Conservation (phyloP, 2,888 invertebrate genomes). For the Allacma fusca region DNA sequence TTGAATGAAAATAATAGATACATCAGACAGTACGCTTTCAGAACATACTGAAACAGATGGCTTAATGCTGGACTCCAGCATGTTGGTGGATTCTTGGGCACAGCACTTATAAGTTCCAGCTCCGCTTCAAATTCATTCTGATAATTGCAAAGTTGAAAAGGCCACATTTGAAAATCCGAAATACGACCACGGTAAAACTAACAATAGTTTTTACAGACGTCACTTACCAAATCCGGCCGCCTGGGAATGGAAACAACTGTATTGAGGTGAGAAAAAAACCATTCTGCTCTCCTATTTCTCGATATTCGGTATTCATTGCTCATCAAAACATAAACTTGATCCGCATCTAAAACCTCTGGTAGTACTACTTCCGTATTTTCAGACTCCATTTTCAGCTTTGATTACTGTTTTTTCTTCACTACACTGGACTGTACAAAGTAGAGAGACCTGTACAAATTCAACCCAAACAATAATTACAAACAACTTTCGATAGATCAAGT, state of each 20-base stretch:
- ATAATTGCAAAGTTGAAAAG: conserved; percentile 7
- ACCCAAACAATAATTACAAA: too few relatives aligned
- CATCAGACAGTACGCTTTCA: too few relatives aligned
- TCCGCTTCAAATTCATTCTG: conserved; percentile 64
- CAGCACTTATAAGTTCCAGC: conserved; percentile 72
- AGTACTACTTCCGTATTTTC: conserved; percentile 6
- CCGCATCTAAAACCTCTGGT: conserved; percentile 68
- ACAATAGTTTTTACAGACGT: neutral
- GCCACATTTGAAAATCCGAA: neutral
- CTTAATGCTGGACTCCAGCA: conserved; percentile 67
- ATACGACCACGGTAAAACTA: neutral
- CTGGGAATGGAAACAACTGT: conserved; percentile 68
- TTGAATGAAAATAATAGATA: too few relatives aligned
- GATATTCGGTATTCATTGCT: conserved; percentile 77
- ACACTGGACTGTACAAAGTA: too few relatives aligned
- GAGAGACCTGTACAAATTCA: too few relatives aligned
- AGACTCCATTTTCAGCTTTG: neutral
- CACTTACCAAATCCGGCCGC: conserved; percentile 30
- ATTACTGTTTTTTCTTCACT: too few relatives aligned
- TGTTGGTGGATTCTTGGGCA: conserved; percentile 68
- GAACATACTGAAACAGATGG: conserved; percentile 62
- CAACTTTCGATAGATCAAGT: too few relatives aligned
- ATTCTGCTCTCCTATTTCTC: conserved; percentile 76
- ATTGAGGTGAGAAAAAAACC: conserved; percentile 77
- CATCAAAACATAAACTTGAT: conserved; percentile 74